Evolutionary conservation across 2,888 invertebrate genomes (phyloP), one percentile per base, ranked within the genome.

Genomic region (Lepidocyrtinus sp.): DNA sequence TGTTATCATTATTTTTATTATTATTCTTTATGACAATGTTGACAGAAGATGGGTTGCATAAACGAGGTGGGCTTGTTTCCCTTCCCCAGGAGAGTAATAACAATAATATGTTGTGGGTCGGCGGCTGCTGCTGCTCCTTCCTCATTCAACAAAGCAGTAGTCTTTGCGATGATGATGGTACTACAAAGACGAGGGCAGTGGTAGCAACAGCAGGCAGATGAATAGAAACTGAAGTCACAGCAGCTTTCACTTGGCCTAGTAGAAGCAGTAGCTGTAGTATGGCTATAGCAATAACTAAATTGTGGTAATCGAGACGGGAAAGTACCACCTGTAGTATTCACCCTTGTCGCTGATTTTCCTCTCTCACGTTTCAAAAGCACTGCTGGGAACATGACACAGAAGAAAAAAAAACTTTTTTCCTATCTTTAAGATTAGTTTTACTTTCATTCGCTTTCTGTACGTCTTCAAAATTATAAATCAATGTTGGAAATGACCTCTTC

Each of bases 41-140:
- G 77, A 77, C 77, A 77, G 65, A 71, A 68, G 62, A 59, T 61
- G 59, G 71, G 61, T 68, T 75, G 36, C 63, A 68, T 68, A 46
- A 67, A 72, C 45, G 68, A 46, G 67, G 36, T 72, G 67, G 62
- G 68, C 68, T 72, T 67, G 67, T 73, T 62, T 68, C 50, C 50
- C 75, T 75, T 75, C 64, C 75, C 67, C 80, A 17, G 67, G 81
- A 81, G 79, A 76, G 71, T 61, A 77, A 73, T 76, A 76, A 74
- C 73, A 63, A 63, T 73, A 69, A 45, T 64, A 46, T 25, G 67
- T 25, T 50, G 46, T 63, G 73, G 74, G 77, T 73, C 45, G 65
- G 71, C 27, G 46, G 63, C 27, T 69, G 22, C 26, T 67, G 50
- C 2, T 50, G 50, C 50, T 50, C 50, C 15, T 50, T 2, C 2